Percentiles rank a stretch among this genome's conserved stretches.
Evolutionary conservation across 1,140 invertebrate genomes (phyloP).

Genomic region (Scaptomyza pallida): DNA sequence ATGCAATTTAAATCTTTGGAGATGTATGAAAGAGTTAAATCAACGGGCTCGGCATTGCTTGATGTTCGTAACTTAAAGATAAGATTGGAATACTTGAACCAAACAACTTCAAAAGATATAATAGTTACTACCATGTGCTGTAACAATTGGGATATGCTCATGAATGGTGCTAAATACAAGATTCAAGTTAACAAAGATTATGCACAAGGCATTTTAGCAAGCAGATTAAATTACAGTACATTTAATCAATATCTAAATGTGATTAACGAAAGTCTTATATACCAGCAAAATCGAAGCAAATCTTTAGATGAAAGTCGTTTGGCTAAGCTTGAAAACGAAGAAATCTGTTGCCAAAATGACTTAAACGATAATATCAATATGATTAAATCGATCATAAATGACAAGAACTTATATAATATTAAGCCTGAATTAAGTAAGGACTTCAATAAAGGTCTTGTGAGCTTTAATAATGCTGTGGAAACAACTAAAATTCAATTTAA

Average conservation of each 20-base stretch:
- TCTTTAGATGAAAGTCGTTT: background rate
- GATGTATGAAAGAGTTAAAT: background rate
- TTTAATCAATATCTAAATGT: background rate
- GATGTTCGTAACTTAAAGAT: constrained; percentile 33
- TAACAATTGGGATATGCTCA: background rate
- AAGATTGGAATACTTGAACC: constrained; percentile 36
- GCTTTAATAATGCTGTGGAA: background rate
- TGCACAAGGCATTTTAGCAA: background rate
- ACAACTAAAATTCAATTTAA: background rate
- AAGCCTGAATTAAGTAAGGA: background rate
- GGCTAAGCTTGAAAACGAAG: no score
- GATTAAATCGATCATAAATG: background rate
- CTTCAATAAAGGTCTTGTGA: background rate
- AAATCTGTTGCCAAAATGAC: background rate
- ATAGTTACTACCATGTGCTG: constrained; percentile 30
- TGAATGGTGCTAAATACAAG: background rate
- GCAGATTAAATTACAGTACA: background rate
- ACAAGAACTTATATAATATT: background rate
- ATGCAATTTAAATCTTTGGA: constrained; percentile 2
- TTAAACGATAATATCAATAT: background rate
- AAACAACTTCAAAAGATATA: background rate
- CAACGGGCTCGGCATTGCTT: constrained; percentile 5
- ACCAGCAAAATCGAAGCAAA: background rate
- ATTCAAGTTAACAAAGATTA: background rate
- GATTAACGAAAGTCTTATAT: background rate